These are phyloP conservation scores for Leptodactylus fuscus DNA, from an alignment of 2,113 vertebrate species.

Conservation along the genomic window DNA sequence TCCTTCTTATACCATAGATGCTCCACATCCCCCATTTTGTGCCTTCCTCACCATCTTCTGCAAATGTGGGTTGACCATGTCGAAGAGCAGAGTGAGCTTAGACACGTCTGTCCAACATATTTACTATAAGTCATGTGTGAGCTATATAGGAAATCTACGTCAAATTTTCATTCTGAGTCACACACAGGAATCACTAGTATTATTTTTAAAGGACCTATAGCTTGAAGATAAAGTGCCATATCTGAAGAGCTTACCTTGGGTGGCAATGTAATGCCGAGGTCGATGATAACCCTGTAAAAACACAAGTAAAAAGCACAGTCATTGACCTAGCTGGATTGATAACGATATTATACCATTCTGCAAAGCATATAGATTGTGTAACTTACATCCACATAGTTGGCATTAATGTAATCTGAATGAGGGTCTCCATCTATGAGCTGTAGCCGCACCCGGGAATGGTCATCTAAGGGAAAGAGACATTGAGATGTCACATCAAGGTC, in stretches of 20 bases:
- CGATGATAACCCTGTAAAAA: conserved; percentile 82
- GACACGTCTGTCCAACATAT: no score
- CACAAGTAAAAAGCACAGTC: background rate
- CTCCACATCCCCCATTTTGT: no score
- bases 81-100: no score
- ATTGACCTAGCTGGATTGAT: background rate
- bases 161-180: no score
- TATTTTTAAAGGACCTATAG: no score
- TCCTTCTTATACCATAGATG: no score
- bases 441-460: conserved; percentile 93
- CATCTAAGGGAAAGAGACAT: conserved; percentile 74
- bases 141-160: no score
- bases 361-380: background rate
- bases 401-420: conserved; percentile 98
- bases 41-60: no score
- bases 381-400: conserved; percentile 97
- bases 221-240: background rate
- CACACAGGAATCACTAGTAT: no score
- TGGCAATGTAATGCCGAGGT: conserved; percentile 87
- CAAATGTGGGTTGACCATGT: no score
- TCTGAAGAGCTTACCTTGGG: conserved; percentile 80
- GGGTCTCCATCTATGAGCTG: conserved; percentile 94
- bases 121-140: no score
- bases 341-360: background rate
- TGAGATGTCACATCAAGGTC: conserved; percentile 39